Evolutionary conservation across 2,888 invertebrate species (phyloP), one percentile per base, ranked within the genome.

Genomic region (Pachymerium ferrugineum): DNA sequence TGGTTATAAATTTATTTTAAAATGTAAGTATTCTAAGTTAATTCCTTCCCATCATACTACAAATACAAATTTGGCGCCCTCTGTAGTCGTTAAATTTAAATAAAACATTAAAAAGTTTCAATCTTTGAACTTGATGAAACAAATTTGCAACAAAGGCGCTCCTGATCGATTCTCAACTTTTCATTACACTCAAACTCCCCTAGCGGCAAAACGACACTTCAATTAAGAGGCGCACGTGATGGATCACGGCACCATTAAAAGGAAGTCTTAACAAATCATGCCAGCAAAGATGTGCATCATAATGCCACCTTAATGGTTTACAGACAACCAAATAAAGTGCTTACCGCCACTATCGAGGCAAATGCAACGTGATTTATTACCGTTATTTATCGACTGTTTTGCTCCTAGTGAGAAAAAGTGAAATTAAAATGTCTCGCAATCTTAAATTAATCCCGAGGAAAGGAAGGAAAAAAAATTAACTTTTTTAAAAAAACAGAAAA

Each of bases 251-350:
- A 47, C 16, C 47, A 47, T 47, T 47, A 47, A 47, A 16, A 16
- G 6, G 47, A 22, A 16, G 47, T 16, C 47, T n/a, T 16, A 47
- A 47, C n/a, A 47, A 47, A 47, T 47, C 47, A 47, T 14, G 47
- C 47, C 19, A n/a, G 47, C 47, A 47, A 47, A 47, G 47, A 47
- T 47, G 47, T 47, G 47, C 47, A 47, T 47, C 47, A 47, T 47
- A 47, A 47, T 47, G 47, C 47, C 47, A 47, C 47, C 47, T 47
- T 47, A 47, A 47, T 47, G 47, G 47, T 47, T 22, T 12, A 16
- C 47, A 47, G 47, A 47, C 47, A 47, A 47, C 47, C 47, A 47
- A 47, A 47, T 47, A 16, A 47, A 47, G 47, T 47, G n/a, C 47
- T 47, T 47, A 47, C 38, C 1, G 47, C 47, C 47, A 8, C 47